Percentiles rank a stretch among this genome's conserved stretches.
phyloP scores from a whole-genome alignment of 1,140 invertebrate species.

The Leptinotarsa undecemlineata region DNA sequence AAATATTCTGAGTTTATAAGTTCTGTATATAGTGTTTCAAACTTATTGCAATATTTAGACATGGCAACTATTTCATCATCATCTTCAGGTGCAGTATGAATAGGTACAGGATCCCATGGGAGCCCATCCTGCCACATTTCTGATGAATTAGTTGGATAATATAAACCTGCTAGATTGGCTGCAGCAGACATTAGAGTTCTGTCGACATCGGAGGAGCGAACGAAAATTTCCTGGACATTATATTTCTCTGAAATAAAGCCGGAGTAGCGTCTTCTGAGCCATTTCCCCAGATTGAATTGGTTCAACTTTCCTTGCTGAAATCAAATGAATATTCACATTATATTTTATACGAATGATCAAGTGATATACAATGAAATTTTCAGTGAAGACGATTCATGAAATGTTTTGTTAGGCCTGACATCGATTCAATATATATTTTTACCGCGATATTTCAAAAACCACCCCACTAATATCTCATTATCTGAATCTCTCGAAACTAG shows the following conservation, averaged over 20 bases:
- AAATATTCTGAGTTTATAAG: background rate
- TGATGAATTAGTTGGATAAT: constrained; percentile 63
- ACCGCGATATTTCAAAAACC: too few relatives aligned
- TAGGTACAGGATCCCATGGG: constrained; percentile 85
- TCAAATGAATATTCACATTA: background rate
- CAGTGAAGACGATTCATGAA: too few relatives aligned
- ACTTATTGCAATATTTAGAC: constrained; percentile 68
- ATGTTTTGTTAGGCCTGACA: too few relatives aligned
- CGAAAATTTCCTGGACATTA: constrained; percentile 46
- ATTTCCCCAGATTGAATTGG: constrained; percentile 75
- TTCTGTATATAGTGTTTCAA: background rate
- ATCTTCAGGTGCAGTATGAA: constrained; percentile 73
- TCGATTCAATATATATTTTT: too few relatives aligned
- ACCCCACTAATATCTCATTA: too few relatives aligned
- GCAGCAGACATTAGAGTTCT: constrained; percentile 87
- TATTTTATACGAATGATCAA: too few relatives aligned
- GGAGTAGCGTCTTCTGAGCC: constrained; percentile 70
- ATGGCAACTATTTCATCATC: constrained; percentile 63
- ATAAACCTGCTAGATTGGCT: constrained; percentile 79
- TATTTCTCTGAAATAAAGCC: constrained; percentile 60
- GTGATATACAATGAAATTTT: too few relatives aligned
- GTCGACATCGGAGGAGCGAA: constrained; percentile 79
- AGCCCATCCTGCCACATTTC: constrained; percentile 67
- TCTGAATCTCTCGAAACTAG: too few relatives aligned
- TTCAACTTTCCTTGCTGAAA: constrained; percentile 72